A percentile compares a stretch with the other conserved stretches of the same genome.
These are phyloP conservation scores for Zophobas morio DNA, from an alignment of 1,140 invertebrate species.

Conservation along the genomic window DNA sequence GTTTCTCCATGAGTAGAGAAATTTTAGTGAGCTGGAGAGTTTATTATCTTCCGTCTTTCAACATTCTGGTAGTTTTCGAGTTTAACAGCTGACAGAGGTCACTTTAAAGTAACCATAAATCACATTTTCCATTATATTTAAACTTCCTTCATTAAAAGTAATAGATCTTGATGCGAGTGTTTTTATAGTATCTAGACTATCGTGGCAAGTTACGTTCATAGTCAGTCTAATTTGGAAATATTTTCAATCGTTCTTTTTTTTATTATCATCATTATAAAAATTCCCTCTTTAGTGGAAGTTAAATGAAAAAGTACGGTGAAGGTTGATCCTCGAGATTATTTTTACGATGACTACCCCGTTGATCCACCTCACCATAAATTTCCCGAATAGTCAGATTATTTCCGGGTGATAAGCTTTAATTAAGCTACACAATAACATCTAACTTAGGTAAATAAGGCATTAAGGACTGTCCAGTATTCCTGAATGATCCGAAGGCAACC, in stretches of 20 bases:
- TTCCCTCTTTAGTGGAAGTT: not conserved
- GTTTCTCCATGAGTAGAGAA: no score
- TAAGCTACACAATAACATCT: constrained; percentile 44
- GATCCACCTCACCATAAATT: constrained; percentile 16
- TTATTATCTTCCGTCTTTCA: no score
- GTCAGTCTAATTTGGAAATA: no score
- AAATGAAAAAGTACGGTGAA: not conserved
- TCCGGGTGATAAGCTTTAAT: constrained; percentile 42
- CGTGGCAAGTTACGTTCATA: no score
- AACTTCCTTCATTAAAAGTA: no score
- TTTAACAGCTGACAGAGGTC: no score
- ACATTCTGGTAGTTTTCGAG: no score
- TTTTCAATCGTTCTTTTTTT: not conserved
- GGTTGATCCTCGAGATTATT: not conserved
- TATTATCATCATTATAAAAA: not conserved
- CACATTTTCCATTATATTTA: no score
- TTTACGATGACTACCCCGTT: not conserved
- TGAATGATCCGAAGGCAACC: constrained; percentile 27
- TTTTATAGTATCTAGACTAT: no score
- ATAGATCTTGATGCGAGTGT: no score
- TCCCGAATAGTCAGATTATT: constrained; percentile 41
- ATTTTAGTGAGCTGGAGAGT: no score
- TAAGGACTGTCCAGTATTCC: constrained; percentile 37
- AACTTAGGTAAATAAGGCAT: constrained; percentile 40
- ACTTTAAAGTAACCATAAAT: no score